Evolutionary conservation across 1,140 invertebrate species (phyloP), one percentile per base, ranked within the genome.

Genomic region (Linepithema humile): DNA sequence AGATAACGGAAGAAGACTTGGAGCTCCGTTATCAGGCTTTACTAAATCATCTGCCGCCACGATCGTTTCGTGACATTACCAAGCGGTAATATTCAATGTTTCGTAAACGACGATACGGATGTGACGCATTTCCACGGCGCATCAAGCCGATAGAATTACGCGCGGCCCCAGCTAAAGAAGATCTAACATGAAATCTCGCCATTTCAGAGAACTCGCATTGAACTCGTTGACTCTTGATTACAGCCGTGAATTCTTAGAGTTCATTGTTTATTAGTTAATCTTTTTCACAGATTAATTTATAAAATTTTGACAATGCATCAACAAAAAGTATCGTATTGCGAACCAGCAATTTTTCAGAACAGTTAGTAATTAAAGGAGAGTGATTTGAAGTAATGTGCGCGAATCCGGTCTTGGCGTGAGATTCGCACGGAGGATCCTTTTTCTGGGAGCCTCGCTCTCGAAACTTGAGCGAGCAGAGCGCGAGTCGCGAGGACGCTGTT

Each of bases 21-120:
- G 32, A 43, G 26, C 48, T 32, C 23, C 35, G 48, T 80, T 80
- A 80, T 80, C 75, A 43, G n/a, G 35, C 70, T 70, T 32, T 70
- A 67, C 75, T 20, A n/a, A 80, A 80, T 70, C 35, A 48, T 17
- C 20, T 17, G 40, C 15, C 72, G 38, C 40, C 2, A 20, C 7
- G 64, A 69, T 80, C 38, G 64, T 80, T 55, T 53, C 38, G 32
- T 48, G 23, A n/a, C 2, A 40, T 65, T 65, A 65, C 59, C 59
- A 26, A n/a, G 26, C 60, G 62, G 50, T 57, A 55, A 57, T 17
- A 38, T 77, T 59, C 75, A 64, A 43, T 40, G 70, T 82, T 75
- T 75, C 55, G 70, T 75, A 57, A 82, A 82, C 38, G 43, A 57
- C 67, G 67, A 65, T 23, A 23, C 72, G 62, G 62, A 78, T 57